phyloP scores from a whole-genome alignment of 2,113 vertebrate species.

The Caretta caretta region DNA sequence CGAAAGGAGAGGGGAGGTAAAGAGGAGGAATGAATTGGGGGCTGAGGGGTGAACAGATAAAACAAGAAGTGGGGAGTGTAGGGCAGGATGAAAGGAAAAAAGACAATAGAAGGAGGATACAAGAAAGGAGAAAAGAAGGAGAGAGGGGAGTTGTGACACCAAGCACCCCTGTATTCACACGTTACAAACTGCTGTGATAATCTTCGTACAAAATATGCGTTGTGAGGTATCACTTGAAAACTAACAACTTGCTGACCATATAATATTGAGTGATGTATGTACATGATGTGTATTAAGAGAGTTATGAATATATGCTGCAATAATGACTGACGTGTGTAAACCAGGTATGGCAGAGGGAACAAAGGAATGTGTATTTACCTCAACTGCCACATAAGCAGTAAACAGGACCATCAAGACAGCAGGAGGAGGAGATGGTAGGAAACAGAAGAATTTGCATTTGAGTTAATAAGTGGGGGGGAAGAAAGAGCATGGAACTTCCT shows the following conservation, averaged over 20 bases:
- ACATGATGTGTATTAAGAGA: neutral
- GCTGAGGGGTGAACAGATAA: neutral
- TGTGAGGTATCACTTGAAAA: neutral
- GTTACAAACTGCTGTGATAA: neutral
- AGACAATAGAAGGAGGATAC: neutral
- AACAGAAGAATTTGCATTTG: neutral
- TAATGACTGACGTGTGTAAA: neutral
- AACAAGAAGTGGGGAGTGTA: neutral
- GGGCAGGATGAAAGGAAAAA: neutral
- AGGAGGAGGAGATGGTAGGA: neutral
- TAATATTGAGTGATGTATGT: neutral
- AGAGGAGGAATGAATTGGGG: neutral
- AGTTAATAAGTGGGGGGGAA: neutral
- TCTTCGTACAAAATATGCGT: neutral
- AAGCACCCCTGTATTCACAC: neutral
- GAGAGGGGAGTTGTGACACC: neutral
- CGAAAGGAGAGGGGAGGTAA: slow-evolving; percentile 7
- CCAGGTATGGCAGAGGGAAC: neutral
- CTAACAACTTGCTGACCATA: neutral
- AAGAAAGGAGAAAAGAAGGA: neutral
- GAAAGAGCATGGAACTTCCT: neutral
- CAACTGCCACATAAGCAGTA: neutral
- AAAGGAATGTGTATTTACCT: neutral
- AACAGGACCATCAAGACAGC: neutral
- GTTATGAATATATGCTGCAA: neutral